Evolutionary conservation across 2,888 invertebrate genomes (phyloP).

Genomic region (Sclerodermus sp.): DNA sequence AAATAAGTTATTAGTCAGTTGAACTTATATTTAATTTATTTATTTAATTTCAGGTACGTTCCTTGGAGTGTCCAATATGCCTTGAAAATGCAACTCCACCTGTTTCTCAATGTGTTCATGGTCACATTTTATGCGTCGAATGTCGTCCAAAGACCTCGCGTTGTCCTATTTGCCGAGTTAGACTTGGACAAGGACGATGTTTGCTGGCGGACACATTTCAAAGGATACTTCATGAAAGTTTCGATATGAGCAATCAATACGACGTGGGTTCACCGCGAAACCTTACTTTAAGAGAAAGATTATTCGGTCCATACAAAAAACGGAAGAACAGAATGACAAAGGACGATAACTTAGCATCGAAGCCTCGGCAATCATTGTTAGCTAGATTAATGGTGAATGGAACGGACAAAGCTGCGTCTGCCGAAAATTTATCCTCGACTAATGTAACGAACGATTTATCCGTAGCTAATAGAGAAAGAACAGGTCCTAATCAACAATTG

Average conservation of each 20-base stretch:
- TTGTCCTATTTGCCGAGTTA: slow-evolving; percentile 66
- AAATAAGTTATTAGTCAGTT: no score
- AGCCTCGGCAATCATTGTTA: slow-evolving; percentile 19
- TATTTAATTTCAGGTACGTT: slow-evolving; percentile 25
- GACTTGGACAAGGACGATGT: slow-evolving; percentile 52
- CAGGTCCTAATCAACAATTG: slow-evolving; percentile 5
- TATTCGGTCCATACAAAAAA: slow-evolving; percentile 29
- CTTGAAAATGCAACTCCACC: slow-evolving; percentile 67
- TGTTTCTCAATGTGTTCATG: slow-evolving; percentile 66
- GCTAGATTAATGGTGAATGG: slow-evolving; percentile 30
- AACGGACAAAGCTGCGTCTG: slow-evolving; percentile 45
- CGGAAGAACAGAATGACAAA: neutral
- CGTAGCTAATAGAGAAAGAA: neutral
- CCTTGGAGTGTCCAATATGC: slow-evolving; percentile 67
- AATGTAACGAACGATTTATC: slow-evolving; percentile 6
- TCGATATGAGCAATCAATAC: slow-evolving; percentile 24
- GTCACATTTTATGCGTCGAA: slow-evolving; percentile 64
- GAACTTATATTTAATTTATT: no score
- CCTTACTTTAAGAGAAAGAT: slow-evolving; percentile 26
- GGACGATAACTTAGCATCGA: slow-evolving; percentile 5
- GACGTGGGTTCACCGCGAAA: neutral
- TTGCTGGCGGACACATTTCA: slow-evolving; percentile 51
- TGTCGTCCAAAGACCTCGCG: slow-evolving; percentile 63
- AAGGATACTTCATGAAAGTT: slow-evolving; percentile 43
- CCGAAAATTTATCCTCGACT: slow-evolving; percentile 41